Conservation (phyloP, 2,797 vertebrate species). For the Lacerta agilis region DNA sequence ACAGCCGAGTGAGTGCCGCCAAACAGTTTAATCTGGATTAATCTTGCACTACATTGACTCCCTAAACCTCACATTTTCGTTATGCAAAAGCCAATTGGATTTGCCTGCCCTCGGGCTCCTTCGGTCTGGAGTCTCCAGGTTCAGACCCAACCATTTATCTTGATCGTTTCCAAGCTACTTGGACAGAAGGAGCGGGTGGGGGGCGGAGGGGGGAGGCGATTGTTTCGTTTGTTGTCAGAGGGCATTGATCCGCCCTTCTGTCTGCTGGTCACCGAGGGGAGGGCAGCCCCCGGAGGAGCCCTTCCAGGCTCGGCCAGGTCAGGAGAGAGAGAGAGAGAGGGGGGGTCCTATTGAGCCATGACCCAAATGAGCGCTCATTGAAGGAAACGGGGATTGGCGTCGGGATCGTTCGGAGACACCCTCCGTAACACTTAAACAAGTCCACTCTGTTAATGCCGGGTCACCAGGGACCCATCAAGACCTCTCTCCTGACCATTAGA, state of each 20-base stretch:
- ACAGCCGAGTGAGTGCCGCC: not conserved
- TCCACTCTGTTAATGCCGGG: conserved; percentile 80
- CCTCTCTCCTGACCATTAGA: conserved; percentile 81
- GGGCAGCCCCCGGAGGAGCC: conserved; percentile 77
- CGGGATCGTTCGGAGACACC: conserved; percentile 79
- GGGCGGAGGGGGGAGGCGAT: conserved; percentile 61
- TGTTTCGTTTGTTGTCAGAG: conserved; percentile 73
- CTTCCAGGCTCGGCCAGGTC: conserved; percentile 73
- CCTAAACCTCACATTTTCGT: conserved; percentile 23
- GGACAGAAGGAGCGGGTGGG: conserved; percentile 54
- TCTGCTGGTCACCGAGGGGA: conserved; percentile 72
- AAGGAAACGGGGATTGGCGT: conserved; percentile 83
- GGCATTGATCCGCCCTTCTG: conserved; percentile 76
- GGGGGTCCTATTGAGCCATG: conserved; percentile 78
- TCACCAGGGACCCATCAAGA: conserved; percentile 77
- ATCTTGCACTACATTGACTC: conserved; percentile 45
- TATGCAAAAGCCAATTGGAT: conserved; percentile 33
- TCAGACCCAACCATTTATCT: conserved; percentile 72
- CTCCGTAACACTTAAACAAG: conserved; percentile 81
- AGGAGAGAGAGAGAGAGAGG: conserved; percentile 63
- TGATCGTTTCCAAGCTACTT: conserved; percentile 61
- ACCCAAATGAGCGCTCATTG: conserved; percentile 79
- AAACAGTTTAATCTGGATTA: conserved; percentile 36
- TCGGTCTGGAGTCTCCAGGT: conserved; percentile 47
- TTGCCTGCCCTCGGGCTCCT: not conserved